Evolutionary conservation across 2,113 vertebrate genomes (phyloP), one percentile per base, ranked within the genome.

Genomic region (Pygoscelis adeliae): DNA sequence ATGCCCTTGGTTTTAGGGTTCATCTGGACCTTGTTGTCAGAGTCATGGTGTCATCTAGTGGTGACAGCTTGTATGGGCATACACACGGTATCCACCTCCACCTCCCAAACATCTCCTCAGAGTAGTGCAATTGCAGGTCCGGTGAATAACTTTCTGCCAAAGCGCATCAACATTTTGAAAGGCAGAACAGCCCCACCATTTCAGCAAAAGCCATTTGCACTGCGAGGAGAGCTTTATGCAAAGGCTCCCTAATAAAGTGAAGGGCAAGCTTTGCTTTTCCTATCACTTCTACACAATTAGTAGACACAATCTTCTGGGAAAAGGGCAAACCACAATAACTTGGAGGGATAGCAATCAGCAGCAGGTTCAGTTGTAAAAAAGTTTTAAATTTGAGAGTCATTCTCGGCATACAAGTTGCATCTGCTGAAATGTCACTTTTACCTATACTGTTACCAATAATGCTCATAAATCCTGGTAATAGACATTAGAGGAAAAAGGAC

Each of bases 31-130:
- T 77, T 44, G 81, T 61, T 77, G 47, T 26, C 81, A 93, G 80
- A 91, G 36, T 44, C 77, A 76, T 52, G 85, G 87, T 71, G 92
- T 70, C 93, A 93, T 79, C 97, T 97, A 96, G 95, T 47, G 97
- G 95, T 59, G 58, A 66, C 58, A 63, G 21, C 23, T 62, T 58
- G 93, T 44, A 96, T 6, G 55, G 67, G 16, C 62, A 78, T 3
- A 73, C 29, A 38, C 27, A 10, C 1, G 1, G 34, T 18, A 32
- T 50, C 40, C 34, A 32, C 21, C 67, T 71, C 76, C 25, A 15
- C 44, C 16, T 42, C 11, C 25, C 65, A 34, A 69, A 42, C 21
- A 25, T 1, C 15, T 50, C 32, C 34, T 18, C 38, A 7, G 26
- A 29, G 25, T 0, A 27, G 30, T 2, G 20, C 44, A 83, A 16